Conservation (phyloP, 2,113 vertebrate genomes). For the Phalacrocorax pelagicus region DNA sequence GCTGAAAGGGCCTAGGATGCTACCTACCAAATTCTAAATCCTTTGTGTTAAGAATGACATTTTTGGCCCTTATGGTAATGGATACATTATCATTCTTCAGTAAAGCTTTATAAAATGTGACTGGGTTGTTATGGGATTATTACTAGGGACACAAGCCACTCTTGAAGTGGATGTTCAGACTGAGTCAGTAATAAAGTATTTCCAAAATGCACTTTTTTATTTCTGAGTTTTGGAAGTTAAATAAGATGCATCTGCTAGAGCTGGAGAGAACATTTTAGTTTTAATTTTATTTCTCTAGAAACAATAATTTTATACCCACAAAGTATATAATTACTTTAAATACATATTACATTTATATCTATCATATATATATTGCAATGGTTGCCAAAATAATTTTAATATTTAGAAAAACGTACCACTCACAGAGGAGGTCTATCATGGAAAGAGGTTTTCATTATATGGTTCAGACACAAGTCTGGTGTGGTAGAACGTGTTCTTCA, state of each 20-base stretch:
- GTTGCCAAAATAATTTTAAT: not conserved
- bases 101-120: not conserved
- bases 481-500: not conserved
- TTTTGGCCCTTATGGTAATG: constrained; percentile 7
- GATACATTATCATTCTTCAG: constrained; percentile 10
- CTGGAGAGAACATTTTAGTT: not conserved
- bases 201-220: not conserved
- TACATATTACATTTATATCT: too few relatives aligned
- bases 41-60: constrained; percentile 17
- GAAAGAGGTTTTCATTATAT: not conserved
- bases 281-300: not conserved
- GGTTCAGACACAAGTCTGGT: not conserved
- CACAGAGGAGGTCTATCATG: not conserved
- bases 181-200: constrained; percentile 25
- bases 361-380: not conserved
- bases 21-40: not conserved
- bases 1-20: not conserved
- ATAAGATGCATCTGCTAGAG: not conserved
- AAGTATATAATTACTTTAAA: not conserved
- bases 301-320: not conserved
- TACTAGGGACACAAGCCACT: not conserved
- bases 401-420: not conserved
- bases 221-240: constrained; percentile 8
- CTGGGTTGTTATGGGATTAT: not conserved
- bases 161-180: not conserved